A percentile compares a stretch with the other conserved stretches of the same genome.
These are phyloP conservation scores for Tonatia bakeri DNA, from an alignment of 2,113 vertebrate genomes.

Conservation along the genomic window DNA sequence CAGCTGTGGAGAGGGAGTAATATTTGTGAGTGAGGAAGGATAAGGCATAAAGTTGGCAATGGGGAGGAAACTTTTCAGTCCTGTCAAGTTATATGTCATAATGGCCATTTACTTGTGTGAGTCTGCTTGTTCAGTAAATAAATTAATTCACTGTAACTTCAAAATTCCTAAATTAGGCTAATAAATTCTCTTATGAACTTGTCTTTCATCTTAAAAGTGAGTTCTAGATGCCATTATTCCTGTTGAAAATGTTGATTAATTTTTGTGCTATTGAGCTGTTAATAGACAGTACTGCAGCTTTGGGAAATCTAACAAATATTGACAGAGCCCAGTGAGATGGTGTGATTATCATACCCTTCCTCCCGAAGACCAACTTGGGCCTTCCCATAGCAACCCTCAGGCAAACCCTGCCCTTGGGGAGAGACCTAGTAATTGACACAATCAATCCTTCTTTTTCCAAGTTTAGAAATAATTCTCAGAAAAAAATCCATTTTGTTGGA, in stretches of 20 bases:
- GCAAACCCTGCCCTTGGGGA: conserved; percentile 10
- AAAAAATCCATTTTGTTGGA: background rate
- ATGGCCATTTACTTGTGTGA: background rate
- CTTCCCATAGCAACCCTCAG: background rate
- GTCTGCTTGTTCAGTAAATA: background rate
- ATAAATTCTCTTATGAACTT: conserved; percentile 7
- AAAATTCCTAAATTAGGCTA: conserved; percentile 29
- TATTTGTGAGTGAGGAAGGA: background rate
- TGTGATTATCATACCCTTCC: conserved; percentile 36
- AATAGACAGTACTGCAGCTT: conserved; percentile 44
- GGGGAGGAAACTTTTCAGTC: background rate
- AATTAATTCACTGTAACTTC: conserved; percentile 20
- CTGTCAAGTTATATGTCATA: background rate
- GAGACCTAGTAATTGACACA: background rate
- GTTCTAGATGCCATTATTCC: conserved; percentile 36
- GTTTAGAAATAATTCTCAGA: conserved; percentile 25
- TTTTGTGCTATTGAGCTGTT: conserved; percentile 49
- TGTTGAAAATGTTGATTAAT: conserved; percentile 62
- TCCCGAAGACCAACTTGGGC: background rate
- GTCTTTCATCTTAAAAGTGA: conserved; percentile 55
- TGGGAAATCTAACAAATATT: conserved; percentile 63
- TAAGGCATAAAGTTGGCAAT: background rate
- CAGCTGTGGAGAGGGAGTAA: background rate
- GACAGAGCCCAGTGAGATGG: conserved; percentile 24
- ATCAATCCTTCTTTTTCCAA: conserved; percentile 4